These are phyloP conservation scores for Chymomyza caudatula DNA, from an alignment of 2,888 invertebrate species.

Conservation along the genomic window DNA sequence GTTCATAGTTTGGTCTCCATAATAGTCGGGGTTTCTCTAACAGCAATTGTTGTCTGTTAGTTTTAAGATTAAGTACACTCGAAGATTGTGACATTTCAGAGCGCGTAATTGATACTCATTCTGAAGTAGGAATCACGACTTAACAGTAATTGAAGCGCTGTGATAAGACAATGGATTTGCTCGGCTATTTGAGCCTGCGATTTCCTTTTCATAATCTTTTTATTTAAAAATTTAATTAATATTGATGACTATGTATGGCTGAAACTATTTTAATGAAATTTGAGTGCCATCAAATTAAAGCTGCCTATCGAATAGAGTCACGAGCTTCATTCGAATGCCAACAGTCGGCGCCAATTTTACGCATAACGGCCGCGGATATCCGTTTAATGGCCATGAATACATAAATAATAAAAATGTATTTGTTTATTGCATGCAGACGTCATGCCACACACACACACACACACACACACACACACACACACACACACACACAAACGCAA, in stretches of 20 bases:
- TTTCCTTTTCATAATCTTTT: too few relatives aligned
- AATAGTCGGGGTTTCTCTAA: too few relatives aligned
- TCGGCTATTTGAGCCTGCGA: too few relatives aligned
- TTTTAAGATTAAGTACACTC: too few relatives aligned
- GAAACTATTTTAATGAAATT: background rate
- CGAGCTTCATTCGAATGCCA: conserved; percentile 4
- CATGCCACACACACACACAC: conserved; percentile 2
- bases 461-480: background rate
- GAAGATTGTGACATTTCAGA: too few relatives aligned
- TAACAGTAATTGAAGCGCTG: too few relatives aligned
- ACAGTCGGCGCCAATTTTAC: conserved; percentile 53
- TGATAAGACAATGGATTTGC: too few relatives aligned
- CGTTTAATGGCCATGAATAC: conserved; percentile 73
- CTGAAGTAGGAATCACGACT: too few relatives aligned
- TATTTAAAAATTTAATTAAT: background rate
- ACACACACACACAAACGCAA: conserved; percentile 38
- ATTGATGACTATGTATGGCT: background rate
- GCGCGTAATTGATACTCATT: too few relatives aligned
- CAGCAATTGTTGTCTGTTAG: too few relatives aligned
- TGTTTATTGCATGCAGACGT: background rate
- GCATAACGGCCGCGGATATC: conserved; percentile 69
- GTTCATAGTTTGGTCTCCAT: too few relatives aligned
- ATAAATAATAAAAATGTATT: conserved; percentile 37
- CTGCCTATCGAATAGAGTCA: background rate
- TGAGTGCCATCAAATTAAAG: background rate